Base-by-base conservation (phyloP, 2,888 invertebrate genomes). In the Epinotia nisella region DNA sequence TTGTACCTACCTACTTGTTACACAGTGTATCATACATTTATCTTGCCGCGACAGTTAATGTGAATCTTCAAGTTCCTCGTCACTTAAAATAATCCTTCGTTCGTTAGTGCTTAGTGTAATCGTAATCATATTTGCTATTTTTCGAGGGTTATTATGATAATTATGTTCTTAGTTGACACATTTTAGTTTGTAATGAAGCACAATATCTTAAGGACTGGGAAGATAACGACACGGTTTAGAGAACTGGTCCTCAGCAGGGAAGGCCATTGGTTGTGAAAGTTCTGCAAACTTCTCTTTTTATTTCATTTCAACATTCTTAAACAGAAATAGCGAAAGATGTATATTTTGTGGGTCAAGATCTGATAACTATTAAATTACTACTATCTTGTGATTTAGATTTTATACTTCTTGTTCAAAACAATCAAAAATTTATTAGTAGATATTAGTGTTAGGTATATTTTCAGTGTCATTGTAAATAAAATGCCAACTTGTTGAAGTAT, bases 401-500 rank as follows among this genome's bases (percentile, higher is more conserved):
- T 93, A 93, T 93, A 93, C 93, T 93, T 93, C 92, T 92, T 92
- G 92, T 93, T 93, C 92, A 90, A 91, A 93, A 92, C 90, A 92
- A 92, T 92, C 90, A 91, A 93, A 73, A 91, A 91, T 88, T 88
- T 91, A 92, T 90, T 88, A 88, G 91, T 93, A 92, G 91, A 85
- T 88, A 90, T 88, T 93, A 93, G 91, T 93, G 91, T 93, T 93
- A 94, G 94, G 89, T 92, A 92, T 94, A 94, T 93, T 94, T 94
- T 92, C 91, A 90, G 91, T 92, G 91, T 93, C 91, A 91, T 91
- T 94, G 94, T 94, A 94, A 94, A 94, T 94, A 94, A 94, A 94
- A 93, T 90, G 93, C 94, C 91, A 93, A 94, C 93, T 94, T 94
- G 94, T 94, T 94, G 93, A 92, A 84, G 83, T 79, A 83, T 81